Evolutionary conservation across 1,140 invertebrate genomes (phyloP).

Genomic region (Macrobrachium nipponense): DNA sequence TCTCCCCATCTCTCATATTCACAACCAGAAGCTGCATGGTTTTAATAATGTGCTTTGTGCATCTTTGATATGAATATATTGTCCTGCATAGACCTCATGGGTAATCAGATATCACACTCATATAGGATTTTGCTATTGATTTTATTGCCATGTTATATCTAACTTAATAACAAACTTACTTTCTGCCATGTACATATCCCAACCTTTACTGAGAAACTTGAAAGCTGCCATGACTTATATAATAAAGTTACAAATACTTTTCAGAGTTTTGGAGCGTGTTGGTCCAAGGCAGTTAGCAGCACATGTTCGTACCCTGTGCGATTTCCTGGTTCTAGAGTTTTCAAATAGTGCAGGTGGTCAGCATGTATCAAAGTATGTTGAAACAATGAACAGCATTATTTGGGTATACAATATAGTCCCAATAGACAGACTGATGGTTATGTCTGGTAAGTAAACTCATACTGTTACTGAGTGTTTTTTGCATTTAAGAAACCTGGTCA

Average conservation of each 20-base stretch:
- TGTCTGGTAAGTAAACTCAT: slow-evolving; percentile 70
- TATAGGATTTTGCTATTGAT: too few species aligned
- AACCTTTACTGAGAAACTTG: too few species aligned
- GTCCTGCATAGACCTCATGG: too few species aligned
- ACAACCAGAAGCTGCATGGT: too few species aligned
- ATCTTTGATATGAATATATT: too few species aligned
- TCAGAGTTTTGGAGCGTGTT: slow-evolving; percentile 91
- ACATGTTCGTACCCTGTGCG: slow-evolving; percentile 93
- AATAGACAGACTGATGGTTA: slow-evolving; percentile 76
- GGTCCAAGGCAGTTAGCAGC: slow-evolving; percentile 89
- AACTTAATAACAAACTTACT: slow-evolving; percentile 42
- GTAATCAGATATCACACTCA: too few species aligned
- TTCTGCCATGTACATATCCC: slow-evolving; percentile 64
- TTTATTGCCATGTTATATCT: too few species aligned
- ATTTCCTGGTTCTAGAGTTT: slow-evolving; percentile 93
- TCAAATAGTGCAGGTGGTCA: slow-evolving; percentile 76
- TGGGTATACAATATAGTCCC: slow-evolving; percentile 98
- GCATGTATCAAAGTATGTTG: slow-evolving; percentile 91
- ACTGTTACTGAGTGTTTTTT: too few species aligned
- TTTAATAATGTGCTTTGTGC: too few species aligned
- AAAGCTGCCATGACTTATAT: too few species aligned
- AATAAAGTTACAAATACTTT: slow-evolving; percentile 68
- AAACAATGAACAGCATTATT: slow-evolving; percentile 95
- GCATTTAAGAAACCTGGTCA: background rate
- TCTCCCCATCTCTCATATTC: too few species aligned